Percentiles rank a stretch among this genome's conserved stretches.
phyloP scores from a whole-genome alignment of 2,888 invertebrate species.

The Drosophila rellima region DNA sequence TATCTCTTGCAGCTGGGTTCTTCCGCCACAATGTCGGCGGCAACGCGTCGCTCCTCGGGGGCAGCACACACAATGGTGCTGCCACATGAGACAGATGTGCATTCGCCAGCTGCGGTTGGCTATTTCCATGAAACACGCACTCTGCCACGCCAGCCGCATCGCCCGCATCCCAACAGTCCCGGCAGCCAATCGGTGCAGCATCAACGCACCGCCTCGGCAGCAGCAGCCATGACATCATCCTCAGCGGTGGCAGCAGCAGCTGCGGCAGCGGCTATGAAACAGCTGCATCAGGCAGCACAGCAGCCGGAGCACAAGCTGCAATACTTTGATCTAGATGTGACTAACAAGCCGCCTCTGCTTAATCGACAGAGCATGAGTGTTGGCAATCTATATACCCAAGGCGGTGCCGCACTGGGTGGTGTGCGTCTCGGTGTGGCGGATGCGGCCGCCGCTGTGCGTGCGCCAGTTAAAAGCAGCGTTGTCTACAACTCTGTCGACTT shows the following conservation, averaged over 20 bases:
- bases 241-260: slow-evolving; percentile 36
- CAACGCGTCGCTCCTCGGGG: slow-evolving; percentile 78
- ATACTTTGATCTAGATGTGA: slow-evolving; percentile 93
- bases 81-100: slow-evolving; percentile 75
- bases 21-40: slow-evolving; percentile 74
- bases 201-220: slow-evolving; percentile 80
- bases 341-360: slow-evolving; percentile 86
- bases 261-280: slow-evolving; percentile 33
- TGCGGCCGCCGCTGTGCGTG: slow-evolving; percentile 85
- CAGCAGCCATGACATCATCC: slow-evolving; percentile 68
- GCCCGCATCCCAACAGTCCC: slow-evolving; percentile 64
- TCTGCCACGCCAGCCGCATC: slow-evolving; percentile 82
- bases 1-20: slow-evolving; percentile 53
- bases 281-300: slow-evolving; percentile 34
- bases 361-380: slow-evolving; percentile 82
- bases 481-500: slow-evolving; percentile 98
- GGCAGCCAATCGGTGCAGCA: slow-evolving; percentile 75
- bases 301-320: slow-evolving; percentile 87
- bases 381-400: slow-evolving; percentile 77
- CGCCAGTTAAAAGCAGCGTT: slow-evolving; percentile 86
- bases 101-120: slow-evolving; percentile 46
- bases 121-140: slow-evolving; percentile 83
- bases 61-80: slow-evolving; percentile 83
- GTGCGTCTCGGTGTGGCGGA: slow-evolving; percentile 77
- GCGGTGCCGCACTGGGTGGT: slow-evolving; percentile 52